phyloP scores from a whole-genome alignment of 2,113 vertebrate genomes.

The Menura novaehollandiae region DNA sequence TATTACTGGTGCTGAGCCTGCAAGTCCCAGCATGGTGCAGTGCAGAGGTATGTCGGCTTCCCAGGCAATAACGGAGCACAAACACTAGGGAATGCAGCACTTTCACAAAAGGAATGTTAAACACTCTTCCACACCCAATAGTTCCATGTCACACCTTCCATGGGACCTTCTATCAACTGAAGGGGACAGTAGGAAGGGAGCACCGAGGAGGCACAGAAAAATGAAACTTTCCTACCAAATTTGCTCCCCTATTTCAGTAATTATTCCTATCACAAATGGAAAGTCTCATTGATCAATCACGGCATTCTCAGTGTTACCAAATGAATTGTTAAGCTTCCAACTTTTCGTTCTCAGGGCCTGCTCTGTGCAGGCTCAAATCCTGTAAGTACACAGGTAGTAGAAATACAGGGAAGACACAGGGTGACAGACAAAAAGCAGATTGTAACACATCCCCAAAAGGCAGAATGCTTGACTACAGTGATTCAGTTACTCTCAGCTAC shows the following conservation, averaged over 20 bases:
- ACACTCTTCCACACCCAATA: neutral
- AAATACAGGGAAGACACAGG: rapidly evolving
- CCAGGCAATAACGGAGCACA: neutral
- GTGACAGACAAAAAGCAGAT: neutral
- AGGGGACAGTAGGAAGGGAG: neutral
- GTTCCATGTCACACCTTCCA: neutral
- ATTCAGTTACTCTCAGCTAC: neutral
- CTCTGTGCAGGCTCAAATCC: neutral
- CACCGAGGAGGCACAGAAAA: neutral
- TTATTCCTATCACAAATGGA: neutral
- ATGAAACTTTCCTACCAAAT: neutral
- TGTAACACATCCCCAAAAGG: neutral
- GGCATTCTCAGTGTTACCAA: rapidly evolving
- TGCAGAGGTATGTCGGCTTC: neutral
- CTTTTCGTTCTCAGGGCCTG: neutral
- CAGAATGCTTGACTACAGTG: neutral
- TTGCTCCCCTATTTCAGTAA: neutral
- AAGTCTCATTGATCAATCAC: rapidly evolving
- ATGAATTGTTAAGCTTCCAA: neutral
- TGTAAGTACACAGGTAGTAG: neutral
- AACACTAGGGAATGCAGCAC: neutral
- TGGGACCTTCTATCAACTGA: rapidly evolving
- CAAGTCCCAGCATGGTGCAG: neutral
- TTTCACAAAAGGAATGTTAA: neutral
- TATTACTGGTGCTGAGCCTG: neutral